Conservation (phyloP, 2,113 vertebrate genomes). For the Cathartes aura region DNA sequence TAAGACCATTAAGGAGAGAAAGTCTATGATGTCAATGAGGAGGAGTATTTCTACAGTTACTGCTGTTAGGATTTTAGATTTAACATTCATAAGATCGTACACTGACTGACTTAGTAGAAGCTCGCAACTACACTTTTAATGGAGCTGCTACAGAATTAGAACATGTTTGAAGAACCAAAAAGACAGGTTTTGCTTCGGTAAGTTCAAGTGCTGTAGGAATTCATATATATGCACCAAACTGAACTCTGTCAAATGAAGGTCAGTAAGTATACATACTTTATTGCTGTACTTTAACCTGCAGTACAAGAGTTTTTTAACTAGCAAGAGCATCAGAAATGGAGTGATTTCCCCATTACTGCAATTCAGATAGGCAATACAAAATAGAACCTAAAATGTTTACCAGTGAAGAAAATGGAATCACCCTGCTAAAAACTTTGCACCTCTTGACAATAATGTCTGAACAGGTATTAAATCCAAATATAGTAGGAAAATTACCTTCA, state of each 20-base stretch:
- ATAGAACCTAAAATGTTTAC: conserved; percentile 40
- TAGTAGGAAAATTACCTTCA: conserved; percentile 23
- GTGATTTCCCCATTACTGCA: conserved; percentile 51
- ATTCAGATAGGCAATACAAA: conserved; percentile 42
- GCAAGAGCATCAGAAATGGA: conserved; percentile 45
- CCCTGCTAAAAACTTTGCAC: background rate
- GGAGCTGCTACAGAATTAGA: background rate
- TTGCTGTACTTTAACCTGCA: conserved; percentile 1
- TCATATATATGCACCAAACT: background rate
- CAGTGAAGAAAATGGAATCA: conserved; percentile 38
- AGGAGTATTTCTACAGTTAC: background rate
- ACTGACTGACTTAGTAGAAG: background rate
- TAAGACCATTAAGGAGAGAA: background rate
- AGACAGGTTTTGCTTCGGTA: conserved; percentile 11
- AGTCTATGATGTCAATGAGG: background rate
- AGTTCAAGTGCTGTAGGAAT: conserved; percentile 42
- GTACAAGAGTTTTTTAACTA: conserved; percentile 31
- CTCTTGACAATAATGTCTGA: conserved; percentile 25
- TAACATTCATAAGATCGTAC: background rate
- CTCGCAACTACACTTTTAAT: background rate
- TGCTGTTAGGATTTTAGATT: background rate
- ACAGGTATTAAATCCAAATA: conserved; percentile 24
- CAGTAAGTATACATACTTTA: background rate
- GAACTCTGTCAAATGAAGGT: conserved; percentile 47
- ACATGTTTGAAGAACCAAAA: conserved; percentile 47